Conservation (phyloP, 2,113 vertebrate species). For the Dolichallabes microphthalmus region DNA sequence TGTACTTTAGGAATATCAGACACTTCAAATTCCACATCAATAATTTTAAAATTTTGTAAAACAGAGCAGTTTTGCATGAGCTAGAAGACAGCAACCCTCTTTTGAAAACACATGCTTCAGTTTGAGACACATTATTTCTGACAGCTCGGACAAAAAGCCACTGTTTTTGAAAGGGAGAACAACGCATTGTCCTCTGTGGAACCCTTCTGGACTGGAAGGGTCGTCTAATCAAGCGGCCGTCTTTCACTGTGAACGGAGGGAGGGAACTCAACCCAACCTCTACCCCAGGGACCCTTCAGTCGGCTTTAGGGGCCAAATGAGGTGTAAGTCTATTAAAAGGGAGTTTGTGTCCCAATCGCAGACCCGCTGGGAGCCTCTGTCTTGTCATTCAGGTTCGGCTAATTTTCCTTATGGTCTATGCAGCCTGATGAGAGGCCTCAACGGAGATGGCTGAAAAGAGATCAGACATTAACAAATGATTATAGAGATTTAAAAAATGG, state of each 20-base stretch:
- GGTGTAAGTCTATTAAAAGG: constrained; percentile 87
- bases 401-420: constrained; percentile 69
- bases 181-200: constrained; percentile 71
- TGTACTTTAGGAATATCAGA: neutral
- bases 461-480: constrained; percentile 45
- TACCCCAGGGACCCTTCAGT: constrained; percentile 76
- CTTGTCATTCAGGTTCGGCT: constrained; percentile 78
- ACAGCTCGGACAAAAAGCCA: constrained; percentile 71
- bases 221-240: constrained; percentile 77
- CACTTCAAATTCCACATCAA: constrained; percentile 25
- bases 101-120: constrained; percentile 42
- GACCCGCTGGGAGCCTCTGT: constrained; percentile 74
- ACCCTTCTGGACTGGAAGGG: constrained; percentile 78
- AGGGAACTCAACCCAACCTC: constrained; percentile 64
- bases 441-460: constrained; percentile 19
- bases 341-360: constrained; percentile 78
- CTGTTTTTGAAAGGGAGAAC: constrained; percentile 61
- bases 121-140: constrained; percentile 66
- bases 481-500: constrained; percentile 38
- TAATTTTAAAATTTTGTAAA: constrained; percentile 8
- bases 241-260: constrained; percentile 72
- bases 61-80: constrained; percentile 26
- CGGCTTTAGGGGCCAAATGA: constrained; percentile 85
- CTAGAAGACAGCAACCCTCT: constrained; percentile 16
- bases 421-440: constrained; percentile 30